Conservation (phyloP, 2,888 invertebrate species). For the Drepana falcataria region DNA sequence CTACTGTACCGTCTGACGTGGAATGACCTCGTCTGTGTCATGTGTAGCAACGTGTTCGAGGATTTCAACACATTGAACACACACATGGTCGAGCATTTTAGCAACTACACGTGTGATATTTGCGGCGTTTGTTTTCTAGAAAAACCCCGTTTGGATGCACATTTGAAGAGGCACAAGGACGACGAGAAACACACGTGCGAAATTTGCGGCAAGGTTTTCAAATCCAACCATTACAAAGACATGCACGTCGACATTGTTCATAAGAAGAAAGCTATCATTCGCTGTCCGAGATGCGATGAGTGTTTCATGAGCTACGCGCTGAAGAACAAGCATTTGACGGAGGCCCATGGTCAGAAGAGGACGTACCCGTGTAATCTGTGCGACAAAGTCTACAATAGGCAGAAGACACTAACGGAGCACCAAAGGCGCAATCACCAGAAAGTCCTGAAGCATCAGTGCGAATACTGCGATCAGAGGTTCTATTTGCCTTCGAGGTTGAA, state of each 20-base stretch:
- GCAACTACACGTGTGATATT: slow-evolving; percentile 64
- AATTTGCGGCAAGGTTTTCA: slow-evolving; percentile 68
- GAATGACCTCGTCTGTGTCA: slow-evolving; percentile 65
- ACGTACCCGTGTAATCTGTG: slow-evolving; percentile 68
- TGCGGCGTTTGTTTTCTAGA: slow-evolving; percentile 72
- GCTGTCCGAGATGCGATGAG: slow-evolving; percentile 65
- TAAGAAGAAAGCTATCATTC: slow-evolving; percentile 63
- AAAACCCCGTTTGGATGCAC: slow-evolving; percentile 67
- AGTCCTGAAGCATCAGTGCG: slow-evolving; percentile 72
- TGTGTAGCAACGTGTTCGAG: slow-evolving; percentile 64
- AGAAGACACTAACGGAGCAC: slow-evolving; percentile 66
- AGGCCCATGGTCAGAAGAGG: slow-evolving; percentile 63
- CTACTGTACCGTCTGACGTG: slow-evolving; percentile 55
- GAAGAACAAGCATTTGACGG: slow-evolving; percentile 63
- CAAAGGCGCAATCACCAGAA: slow-evolving; percentile 65
- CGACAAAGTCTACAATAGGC: slow-evolving; percentile 67
- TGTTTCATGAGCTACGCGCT: slow-evolving; percentile 69
- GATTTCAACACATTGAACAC: slow-evolving; percentile 65
- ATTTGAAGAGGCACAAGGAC: slow-evolving; percentile 65
- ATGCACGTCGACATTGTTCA: slow-evolving; percentile 71
- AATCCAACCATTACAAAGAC: slow-evolving; percentile 65
- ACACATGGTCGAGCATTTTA: slow-evolving; percentile 68
- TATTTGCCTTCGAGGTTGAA: slow-evolving; percentile 64
- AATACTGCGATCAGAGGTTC: slow-evolving; percentile 75
- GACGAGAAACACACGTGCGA: slow-evolving; percentile 75